phyloP scores from a whole-genome alignment of 2,113 vertebrate genomes.

The Sander lucioperca region DNA sequence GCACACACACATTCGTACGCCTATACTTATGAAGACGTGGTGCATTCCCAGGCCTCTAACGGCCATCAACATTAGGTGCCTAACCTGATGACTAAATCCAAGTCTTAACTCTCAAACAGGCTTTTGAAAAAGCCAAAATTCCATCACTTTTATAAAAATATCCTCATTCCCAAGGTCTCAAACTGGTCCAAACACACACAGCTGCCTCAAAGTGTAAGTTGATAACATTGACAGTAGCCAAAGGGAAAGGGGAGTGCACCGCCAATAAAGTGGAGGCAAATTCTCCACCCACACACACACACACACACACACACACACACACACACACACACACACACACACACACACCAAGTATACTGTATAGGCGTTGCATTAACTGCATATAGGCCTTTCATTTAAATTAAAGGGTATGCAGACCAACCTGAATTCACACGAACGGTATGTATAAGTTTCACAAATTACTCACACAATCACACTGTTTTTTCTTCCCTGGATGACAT shows the following conservation, averaged over 20 bases:
- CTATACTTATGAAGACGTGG: no score
- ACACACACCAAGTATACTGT: not conserved
- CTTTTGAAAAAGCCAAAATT: not conserved
- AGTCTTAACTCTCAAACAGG: not conserved
- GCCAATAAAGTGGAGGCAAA: slow-evolving; percentile 19
- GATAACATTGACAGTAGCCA: slow-evolving; percentile 42
- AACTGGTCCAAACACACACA: slow-evolving; percentile 7
- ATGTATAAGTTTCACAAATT: not conserved
- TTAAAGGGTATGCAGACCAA: not conserved
- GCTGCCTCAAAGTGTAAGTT: slow-evolving; percentile 32
- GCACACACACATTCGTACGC: not conserved
- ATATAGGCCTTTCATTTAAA: not conserved
- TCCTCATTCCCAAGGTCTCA: not conserved
- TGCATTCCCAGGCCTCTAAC: not conserved
- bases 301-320: not conserved
- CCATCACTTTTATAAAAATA: not conserved
- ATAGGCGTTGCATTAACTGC: not conserved
- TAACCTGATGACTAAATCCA: not conserved
- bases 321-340: not conserved
- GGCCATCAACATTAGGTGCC: not conserved
- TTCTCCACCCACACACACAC: not conserved
- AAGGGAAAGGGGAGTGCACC: slow-evolving; percentile 26
- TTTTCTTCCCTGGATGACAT: slow-evolving; percentile 5
- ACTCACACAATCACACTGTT: not conserved
- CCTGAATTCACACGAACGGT: not conserved